Base-by-base conservation (phyloP, 2,113 vertebrate species). In the Lepisosteus osseus region DNA sequence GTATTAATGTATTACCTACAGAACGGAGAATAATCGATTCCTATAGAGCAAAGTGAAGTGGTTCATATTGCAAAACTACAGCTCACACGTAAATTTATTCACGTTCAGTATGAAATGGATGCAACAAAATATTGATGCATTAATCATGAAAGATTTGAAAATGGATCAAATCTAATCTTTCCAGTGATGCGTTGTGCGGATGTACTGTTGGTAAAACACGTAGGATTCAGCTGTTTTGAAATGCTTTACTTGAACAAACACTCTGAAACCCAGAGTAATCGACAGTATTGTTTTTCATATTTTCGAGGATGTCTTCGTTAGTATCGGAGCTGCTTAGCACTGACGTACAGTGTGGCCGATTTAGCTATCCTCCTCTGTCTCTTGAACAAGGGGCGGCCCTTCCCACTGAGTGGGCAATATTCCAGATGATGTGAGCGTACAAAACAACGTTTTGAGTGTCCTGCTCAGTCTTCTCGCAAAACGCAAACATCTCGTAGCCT, bases 391-490 rank as follows among this genome's bases (percentile, higher is more conserved):
- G 40, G 7, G 40, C 40, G 4, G 54, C 43, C 54, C 47, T 71
- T 65, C 17, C 64, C 44, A 64, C 11, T 29, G 17, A 45, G 47
- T 45, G 15, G 61, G 57, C 59, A 45, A 9, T 62, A 15, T 44
- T 64, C 69, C 61, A 15, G 17, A 63, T 64, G 44, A 63, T 41
- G 8, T 63, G 69, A 63, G 43, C 42, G 11, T 47, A 15, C 2
- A 54, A 40, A 71, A 71, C 42, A 4, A 29, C 15, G 15, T 57
- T 71, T 14, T 41, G 43, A 64, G 69, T 40, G 61, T 8, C 62
- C 41, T 29, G 17, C 57, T 59, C 5, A 3, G n/a, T 43, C 68
- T 61, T 29, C 13, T 47, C 29, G 15, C 47, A 8, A 45, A 0
- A 61, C 14, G 15, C 29, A 61, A 59, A 17, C 56, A 45, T 40